phyloP scores from a whole-genome alignment of 1,140 invertebrate genomes.

The Pinna nobilis region DNA sequence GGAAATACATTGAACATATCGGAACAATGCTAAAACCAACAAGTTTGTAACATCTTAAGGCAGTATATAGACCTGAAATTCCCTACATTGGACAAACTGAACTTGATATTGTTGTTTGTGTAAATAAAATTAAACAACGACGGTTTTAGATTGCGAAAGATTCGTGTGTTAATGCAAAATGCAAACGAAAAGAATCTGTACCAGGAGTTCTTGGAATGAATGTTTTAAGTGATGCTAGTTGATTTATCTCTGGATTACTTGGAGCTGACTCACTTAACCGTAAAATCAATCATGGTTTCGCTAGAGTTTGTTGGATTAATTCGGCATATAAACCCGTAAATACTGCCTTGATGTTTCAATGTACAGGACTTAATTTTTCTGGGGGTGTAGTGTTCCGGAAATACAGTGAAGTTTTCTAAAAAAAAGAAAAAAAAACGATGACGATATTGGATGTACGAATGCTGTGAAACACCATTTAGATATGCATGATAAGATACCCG shows the following conservation, averaged over 20 bases:
- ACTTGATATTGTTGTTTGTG: background rate
- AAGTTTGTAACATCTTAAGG: background rate
- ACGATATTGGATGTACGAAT: conserved; percentile 8
- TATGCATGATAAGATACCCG: background rate
- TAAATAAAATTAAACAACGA: conserved; percentile 11
- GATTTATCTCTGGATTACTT: too few relatives aligned
- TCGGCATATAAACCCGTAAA: conserved; percentile 13
- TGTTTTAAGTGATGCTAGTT: background rate
- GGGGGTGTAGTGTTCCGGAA: background rate
- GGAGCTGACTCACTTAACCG: too few relatives aligned
- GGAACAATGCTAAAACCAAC: background rate
- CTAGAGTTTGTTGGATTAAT: conserved; percentile 11
- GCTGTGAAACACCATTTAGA: conserved; percentile 6
- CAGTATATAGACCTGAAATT: conserved; percentile 27
- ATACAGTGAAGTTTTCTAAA: background rate
- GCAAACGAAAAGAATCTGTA: conserved; percentile 1
- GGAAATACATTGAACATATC: background rate
- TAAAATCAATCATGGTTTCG: background rate
- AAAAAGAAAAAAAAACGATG: conserved; percentile 6
- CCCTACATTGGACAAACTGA: conserved; percentile 30
- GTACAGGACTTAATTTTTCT: conserved; percentile 6
- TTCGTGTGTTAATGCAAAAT: background rate
- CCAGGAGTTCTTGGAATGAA: conserved; percentile 22
- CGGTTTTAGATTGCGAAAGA: conserved; percentile 19
- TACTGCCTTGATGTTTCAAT: conserved; percentile 3